phyloP scores from a whole-genome alignment of 92 coral and sea anemone genomes.

The Siderastrea siderea region DNA sequence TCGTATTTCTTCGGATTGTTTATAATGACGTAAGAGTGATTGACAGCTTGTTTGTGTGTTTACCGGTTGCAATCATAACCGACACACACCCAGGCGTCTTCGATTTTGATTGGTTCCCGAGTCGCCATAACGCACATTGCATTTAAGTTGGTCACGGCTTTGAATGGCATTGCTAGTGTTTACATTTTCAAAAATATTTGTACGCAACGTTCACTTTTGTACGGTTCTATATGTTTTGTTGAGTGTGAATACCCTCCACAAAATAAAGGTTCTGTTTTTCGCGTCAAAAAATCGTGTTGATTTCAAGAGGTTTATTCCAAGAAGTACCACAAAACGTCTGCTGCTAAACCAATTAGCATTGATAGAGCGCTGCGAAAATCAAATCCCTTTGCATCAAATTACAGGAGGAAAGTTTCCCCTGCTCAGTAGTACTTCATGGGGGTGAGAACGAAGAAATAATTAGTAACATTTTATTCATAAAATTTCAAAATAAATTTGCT shows the following conservation, averaged over 20 bases:
- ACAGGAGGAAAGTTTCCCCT: background rate
- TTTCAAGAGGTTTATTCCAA: conserved; percentile 33
- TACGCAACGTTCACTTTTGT: background rate
- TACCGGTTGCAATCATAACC: conserved; percentile 73
- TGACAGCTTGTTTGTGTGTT: conserved; percentile 88
- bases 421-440: background rate
- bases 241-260: background rate
- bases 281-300: background rate
- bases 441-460: background rate
- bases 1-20: conserved; percentile 75
- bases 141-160: conserved; percentile 37
- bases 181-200: conserved; percentile 15
- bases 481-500: background rate
- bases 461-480: conserved; percentile 8
- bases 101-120: conserved; percentile 54
- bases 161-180: background rate
- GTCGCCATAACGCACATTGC: conserved; percentile 53
- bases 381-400: background rate
- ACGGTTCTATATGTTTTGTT: background rate
- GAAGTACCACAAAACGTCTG: conserved; percentile 14
- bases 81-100: conserved; percentile 50
- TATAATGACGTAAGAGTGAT: conserved; percentile 80
- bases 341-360: conserved; percentile 23
- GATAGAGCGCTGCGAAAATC: conserved; percentile 7
- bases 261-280: background rate